Conservation (phyloP, 35 echinoderm and acorn worm species). For the Holothuria glaberrima region DNA sequence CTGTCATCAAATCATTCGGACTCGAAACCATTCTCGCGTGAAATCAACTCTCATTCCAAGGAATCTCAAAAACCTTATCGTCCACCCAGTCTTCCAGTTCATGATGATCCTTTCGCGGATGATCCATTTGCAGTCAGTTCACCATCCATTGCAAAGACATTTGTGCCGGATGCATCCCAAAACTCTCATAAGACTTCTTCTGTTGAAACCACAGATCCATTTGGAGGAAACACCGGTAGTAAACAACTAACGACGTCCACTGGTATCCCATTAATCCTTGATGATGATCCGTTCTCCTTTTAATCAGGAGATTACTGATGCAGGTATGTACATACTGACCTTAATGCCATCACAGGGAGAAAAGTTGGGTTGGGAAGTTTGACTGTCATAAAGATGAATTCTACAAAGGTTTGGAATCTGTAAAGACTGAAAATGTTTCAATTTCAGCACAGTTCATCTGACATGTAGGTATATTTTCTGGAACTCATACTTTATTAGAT, state of each 20-base stretch:
- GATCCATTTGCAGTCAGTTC: slow-evolving; percentile 77
- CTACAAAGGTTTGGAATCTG: too few species aligned
- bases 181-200: slow-evolving; percentile 1
- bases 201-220: slow-evolving; percentile 50
- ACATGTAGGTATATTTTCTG: too few species aligned
- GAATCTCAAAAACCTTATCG: slow-evolving; percentile 39
- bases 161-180: slow-evolving; percentile 36
- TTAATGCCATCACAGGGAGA: too few species aligned
- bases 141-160: slow-evolving; percentile 68
- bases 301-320: background rate
- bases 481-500: too few species aligned
- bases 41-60: slow-evolving; percentile 4
- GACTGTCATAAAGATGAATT: background rate
- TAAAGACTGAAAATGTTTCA: too few species aligned
- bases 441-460: too few species aligned
- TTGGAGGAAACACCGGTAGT: background rate
- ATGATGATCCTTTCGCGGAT: slow-evolving; percentile 87
- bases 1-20: slow-evolving; percentile 22
- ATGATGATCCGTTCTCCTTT: slow-evolving; percentile 33
- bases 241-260: slow-evolving; percentile 53
- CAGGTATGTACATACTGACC: background rate
- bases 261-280: slow-evolving; percentile 39
- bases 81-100: slow-evolving; percentile 64
- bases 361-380: background rate
- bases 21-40: background rate